phyloP scores from a whole-genome alignment of 2,113 vertebrate genomes.

The Chinchilla lanigera region DNA sequence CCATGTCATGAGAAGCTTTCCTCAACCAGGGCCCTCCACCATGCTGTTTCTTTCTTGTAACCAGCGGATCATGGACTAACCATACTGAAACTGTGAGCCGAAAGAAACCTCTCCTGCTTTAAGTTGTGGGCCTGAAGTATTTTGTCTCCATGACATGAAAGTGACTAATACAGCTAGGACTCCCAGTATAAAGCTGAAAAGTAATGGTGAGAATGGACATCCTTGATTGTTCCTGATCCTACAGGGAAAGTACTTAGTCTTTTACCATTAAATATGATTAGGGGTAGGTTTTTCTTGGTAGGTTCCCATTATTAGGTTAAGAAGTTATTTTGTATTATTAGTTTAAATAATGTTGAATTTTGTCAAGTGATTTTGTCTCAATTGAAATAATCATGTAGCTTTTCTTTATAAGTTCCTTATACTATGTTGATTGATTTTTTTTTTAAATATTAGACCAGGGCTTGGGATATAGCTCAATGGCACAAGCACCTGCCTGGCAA shows the following conservation, averaged over 20 bases:
- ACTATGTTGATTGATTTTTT: background rate
- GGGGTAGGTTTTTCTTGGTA: background rate
- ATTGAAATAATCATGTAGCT: background rate
- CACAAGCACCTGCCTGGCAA: no score
- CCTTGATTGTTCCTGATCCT: background rate
- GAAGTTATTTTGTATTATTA: background rate
- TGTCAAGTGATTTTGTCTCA: conserved; percentile 16
- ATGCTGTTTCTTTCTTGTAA: background rate
- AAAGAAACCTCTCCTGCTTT: background rate
- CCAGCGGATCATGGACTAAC: background rate
- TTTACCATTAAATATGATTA: background rate
- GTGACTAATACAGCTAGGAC: background rate
- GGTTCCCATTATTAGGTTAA: background rate
- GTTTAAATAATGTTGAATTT: background rate
- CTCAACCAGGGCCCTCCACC: background rate
- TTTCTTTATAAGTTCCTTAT: conserved; percentile 3
- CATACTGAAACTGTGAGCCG: background rate
- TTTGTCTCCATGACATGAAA: background rate
- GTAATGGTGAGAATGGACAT: background rate
- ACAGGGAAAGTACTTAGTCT: background rate
- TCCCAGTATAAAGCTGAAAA: background rate
- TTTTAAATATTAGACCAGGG: no score
- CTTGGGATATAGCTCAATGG: no score
- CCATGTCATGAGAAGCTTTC: background rate
- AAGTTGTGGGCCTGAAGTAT: background rate